Evolutionary conservation across 2,113 vertebrate species (phyloP), one percentile per base, ranked within the genome.

Genomic region (Nothocercus julius): DNA sequence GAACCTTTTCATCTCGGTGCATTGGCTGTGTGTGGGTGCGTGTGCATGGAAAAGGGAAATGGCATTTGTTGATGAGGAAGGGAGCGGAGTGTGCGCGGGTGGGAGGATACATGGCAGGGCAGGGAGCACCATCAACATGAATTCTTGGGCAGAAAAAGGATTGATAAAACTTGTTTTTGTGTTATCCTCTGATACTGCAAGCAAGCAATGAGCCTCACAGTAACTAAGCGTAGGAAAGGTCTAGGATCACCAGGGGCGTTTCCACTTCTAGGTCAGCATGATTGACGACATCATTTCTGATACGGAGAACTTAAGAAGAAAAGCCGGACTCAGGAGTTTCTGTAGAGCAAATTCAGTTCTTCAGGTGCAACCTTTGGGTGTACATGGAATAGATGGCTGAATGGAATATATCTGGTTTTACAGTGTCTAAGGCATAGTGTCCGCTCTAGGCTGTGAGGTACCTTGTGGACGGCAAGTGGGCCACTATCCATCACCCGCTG

Each of bases 371-470:
- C 45, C 49, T 82, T 61, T 66, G 25, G 77, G 28, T 20, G 58
- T 10, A 10, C 5, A 19, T 44, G 32, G 8, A 61, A 28, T 5
- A 66, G 19, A 61, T 15, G 28, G 61, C 0, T 42, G 34, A 32
- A 89, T 7, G 19, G 45, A 47, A 47, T 47, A 19, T 47, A 19
- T 47, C 19, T 47, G 45, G 18, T 47, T 47, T 47, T 47, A 20
- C 45, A 28, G 0, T 14, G 7, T 24, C 34, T 21, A 25, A 36
- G 51, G n/a, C 0, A 0, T 75, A 17, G 12, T 42, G 21, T 36
- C 44, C 69, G 1, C 11, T 66, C 32, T 28, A 15, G 32, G 13
- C 32, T 78, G 40, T 70, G 40, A 70, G 73, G 12, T 8, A 44
- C 14, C n/a, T 64, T 6, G 13, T 5, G 36, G 58, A 13, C 25